Evolutionary conservation across 2,797 vertebrate genomes (phyloP), one percentile per base, ranked within the genome.

Genomic region (Pogonophryne albipinna): DNA sequence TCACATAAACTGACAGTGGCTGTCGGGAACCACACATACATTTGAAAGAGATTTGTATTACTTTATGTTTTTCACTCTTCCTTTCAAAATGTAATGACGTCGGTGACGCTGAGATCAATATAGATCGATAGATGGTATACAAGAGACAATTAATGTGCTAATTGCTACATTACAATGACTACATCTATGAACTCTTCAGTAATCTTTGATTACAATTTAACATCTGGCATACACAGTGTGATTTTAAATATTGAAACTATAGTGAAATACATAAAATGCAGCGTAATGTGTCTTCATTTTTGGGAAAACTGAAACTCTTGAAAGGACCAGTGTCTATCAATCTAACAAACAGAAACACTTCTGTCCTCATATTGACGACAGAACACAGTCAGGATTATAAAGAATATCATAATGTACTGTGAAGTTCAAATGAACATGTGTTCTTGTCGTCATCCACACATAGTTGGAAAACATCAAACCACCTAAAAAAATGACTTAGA

Each of bases 151-250:
- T 17, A 20, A 41, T 38, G 34, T 38, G 34, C 34, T 38, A 6
- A 38, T 65, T 41, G 55, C 1, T 1, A 57, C 10, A 49, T 52
- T 34, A 10, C 17, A 1, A 4, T 53, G 62, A 60, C 52, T 49
- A 12, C 13, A 66, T 75, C 1, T n/a, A 50, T 55, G 50, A 11
- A 45, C 12, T 67, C 16, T 42, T 64, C 72, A 76, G 58, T 70
- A 4, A 59, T 71, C 46, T 79, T 57, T 73, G 5, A 70, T 38
- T 8, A 38, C 53, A 62, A 50, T 81, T 76, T 4, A 74, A 68
- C 13, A 44, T 27, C 59, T 41, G 56, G 20, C 63, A 17, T 38
- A 38, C 9, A 4, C 7, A 38, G 7, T 9, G 8, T 66, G 20
- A 62, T 19, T 63, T 17, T 67, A 47, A 80, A 52, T 70, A 16